Percentiles rank a stretch among this genome's conserved stretches.
phyloP scores from a whole-genome alignment of 1,140 invertebrate genomes.

The Bombus superbus region DNA sequence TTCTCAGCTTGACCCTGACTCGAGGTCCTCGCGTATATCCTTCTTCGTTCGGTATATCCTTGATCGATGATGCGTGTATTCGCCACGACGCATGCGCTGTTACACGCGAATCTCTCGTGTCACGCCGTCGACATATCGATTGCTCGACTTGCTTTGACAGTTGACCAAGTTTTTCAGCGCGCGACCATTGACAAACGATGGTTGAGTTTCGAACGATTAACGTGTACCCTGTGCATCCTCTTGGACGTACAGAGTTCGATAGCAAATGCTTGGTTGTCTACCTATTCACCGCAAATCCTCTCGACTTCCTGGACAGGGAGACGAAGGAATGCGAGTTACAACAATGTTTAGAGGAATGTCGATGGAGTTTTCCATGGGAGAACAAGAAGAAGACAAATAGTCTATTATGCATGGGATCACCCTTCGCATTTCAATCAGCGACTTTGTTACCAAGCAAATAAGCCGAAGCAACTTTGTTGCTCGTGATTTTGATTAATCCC shows the following conservation, averaged over 20 bases:
- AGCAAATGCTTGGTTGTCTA: background rate
- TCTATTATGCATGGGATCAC: background rate
- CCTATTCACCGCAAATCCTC: background rate
- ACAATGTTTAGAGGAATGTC: slow-evolving; percentile 39
- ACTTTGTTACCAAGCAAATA: background rate
- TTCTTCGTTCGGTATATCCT: slow-evolving; percentile 55
- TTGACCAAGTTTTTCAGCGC: background rate
- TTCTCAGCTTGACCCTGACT: slow-evolving; percentile 66
- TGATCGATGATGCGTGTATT: slow-evolving; percentile 62
- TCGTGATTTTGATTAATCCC: background rate
- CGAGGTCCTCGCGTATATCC: slow-evolving; percentile 38
- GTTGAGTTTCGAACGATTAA: background rate
- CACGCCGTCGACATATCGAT: background rate
- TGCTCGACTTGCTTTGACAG: background rate
- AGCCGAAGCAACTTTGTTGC: background rate
- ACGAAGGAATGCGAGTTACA: background rate
- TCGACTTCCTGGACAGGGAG: background rate
- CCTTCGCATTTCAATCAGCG: slow-evolving; percentile 36
- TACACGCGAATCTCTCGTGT: slow-evolving; percentile 27
- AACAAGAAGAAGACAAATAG: background rate
- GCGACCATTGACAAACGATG: background rate
- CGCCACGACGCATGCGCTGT: slow-evolving; percentile 2
- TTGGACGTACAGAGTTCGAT: background rate
- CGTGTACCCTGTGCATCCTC: background rate
- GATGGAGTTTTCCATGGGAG: background rate